Base-by-base conservation (phyloP, 2,113 vertebrate species). In the Erpornis zantholeuca region DNA sequence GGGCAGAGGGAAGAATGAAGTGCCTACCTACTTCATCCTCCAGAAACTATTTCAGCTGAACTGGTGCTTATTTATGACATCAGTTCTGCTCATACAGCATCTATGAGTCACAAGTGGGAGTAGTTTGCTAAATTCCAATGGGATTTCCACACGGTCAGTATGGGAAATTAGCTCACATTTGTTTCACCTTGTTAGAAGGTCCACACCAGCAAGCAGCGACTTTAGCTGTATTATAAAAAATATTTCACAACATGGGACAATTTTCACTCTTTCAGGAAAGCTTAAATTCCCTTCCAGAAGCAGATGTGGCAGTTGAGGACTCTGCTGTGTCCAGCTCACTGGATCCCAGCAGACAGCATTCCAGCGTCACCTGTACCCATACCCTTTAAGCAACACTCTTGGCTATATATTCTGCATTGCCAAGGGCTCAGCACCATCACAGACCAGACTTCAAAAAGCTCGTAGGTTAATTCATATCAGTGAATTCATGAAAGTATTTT, bases 211-310 rank as follows among this genome's bases (percentile, higher is more conserved):
- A 77, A 81, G 29, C 29, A 49, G 36, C 1, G 0, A 50, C 17
- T 35, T 56, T 1, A 81, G 69, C 14, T 4, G 0, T 23, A 47
- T 49, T 42, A 44, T 6, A 70, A 65, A 83, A 77, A 66, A 8
- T 35, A 47, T 25, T 88, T 86, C 23, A 71, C 15, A 77, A 44
- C 3, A 3, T 5, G 7, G 24, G 12, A 52, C 0, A 0, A 52
- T 35, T 76, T 64, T 52, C 29, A 60, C 7, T 72, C 47, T 45
- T 36, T 60, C 80, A 78, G 44, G 54, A 92, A 73, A 81, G 22
- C 35, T 66, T 35, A 27, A 42, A 52, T 35, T 57, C 27, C 7
- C 38, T 61, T 45, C 22, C 21, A 77, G 79, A 82, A 88, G 24
- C 15, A 42, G 2, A 57, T 1, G 2, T 24, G 17, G 44, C 21